Evolutionary conservation across 2,113 vertebrate species (phyloP), one percentile per base, ranked within the genome.

Genomic region (Pseudois nayaur): DNA sequence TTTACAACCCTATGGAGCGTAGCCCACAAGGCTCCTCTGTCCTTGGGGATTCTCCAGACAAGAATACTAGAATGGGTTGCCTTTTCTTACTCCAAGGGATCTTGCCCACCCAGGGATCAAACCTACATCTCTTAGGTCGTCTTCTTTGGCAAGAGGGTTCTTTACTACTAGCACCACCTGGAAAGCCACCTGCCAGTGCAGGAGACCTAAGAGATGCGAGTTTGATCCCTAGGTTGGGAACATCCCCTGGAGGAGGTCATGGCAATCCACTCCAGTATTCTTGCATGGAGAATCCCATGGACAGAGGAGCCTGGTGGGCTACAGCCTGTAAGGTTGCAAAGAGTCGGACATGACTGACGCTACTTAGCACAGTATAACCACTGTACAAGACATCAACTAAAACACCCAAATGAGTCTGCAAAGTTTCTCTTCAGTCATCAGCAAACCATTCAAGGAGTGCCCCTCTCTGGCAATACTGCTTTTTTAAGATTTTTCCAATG

Each of bases 341-440:
- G n/a, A 71, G n/a, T 71, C 1, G 0, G 19, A 6, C n/a, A 71
- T 0, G 5, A 71, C 67, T 40, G 67, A 71, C 0, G 17, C 67
- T 40, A 3, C 67, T 36, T 71, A 71, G 67, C 67, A 40, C n/a
- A 71, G 64, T 71, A 36, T n/a, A 71, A 12, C 14, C 2, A 8
- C 12, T 87, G 40, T 23, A 13, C 12, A 40, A 59, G 2, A n/a
- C 27, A 6, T 33, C 40, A 29, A 2, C 3, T 9, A 89, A 89
- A 33, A 64, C 12, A 14, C 40, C 4, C 13, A 50, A 17, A 16
- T 45, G 13, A 23, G 21, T 33, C 23, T 48, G 1, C 5, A 54
- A 1, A n/a, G 0, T 36, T 92, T 36, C 33, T 25, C 13, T 27
- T 36, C 4, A 79, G 0, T 50, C 62, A 76, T 43, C 14, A 86